Base-by-base conservation (phyloP, 2,888 invertebrate species). In the Diloba caeruleocephala region DNA sequence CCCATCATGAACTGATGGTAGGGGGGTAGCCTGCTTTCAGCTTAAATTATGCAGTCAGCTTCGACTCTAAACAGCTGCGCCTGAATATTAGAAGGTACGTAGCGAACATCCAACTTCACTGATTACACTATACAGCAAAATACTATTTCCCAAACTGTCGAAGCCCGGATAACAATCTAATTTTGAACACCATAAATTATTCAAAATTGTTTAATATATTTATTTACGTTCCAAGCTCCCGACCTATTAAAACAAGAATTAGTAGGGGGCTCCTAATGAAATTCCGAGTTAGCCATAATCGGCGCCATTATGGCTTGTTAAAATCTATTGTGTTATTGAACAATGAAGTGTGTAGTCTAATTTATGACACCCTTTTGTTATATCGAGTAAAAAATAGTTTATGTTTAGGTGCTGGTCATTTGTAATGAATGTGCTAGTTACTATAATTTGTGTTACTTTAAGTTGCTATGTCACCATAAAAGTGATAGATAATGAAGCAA, bases 301-400 rank as follows among this genome's bases (percentile, higher is more conserved):
- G 85, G 74, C 63, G 74, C 83, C 74, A 87, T 89, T 88, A 87
- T 78, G 79, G 78, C 81, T 88, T 78, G 87, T 90, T 90, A 88
- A 82, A 82, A 82, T 80, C 88, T 84, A 90, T 90, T 89, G 89
- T 88, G 59, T 34, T 68, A 60, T 67, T 79, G 77, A 82, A 88
- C 88, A 89, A 89, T 85, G 64, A 76, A 75, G 77, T 79, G 74
- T 67, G 71, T 67, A 71, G 65, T 67, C 66, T 84, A 84, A 86
- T 87, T 82, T 83, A 81, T 80, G 56, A 42, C 12, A 36, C 39
- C 65, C 65, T 63, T 76, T 71, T 65, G 73, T 62, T 53, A 21
- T n/a, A 21, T 17, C 15, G 28, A 28, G 4, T 42, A n/a, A 45
- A 50, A 50, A 44, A 38, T 50, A 43, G 28, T 15, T n/a, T 57